These are phyloP conservation scores for Lissonota sp. DNA, from an alignment of 2,888 invertebrate species.

Conservation along the genomic window DNA sequence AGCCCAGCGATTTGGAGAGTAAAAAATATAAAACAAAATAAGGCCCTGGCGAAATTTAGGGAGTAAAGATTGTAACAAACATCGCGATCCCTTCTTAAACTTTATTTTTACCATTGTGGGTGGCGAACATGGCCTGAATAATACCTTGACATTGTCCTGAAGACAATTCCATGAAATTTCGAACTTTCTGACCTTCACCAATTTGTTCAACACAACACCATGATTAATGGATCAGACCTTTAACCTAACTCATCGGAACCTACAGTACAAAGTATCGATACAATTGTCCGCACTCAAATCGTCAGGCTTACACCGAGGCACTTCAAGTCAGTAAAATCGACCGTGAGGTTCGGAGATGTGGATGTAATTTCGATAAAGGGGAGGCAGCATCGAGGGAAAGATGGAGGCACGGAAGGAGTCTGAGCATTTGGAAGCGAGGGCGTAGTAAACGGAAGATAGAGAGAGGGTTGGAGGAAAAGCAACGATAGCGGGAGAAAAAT, in stretches of 20 bases:
- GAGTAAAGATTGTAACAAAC: not conserved
- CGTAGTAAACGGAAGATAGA: slow-evolving; percentile 61
- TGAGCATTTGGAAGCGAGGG: slow-evolving; percentile 58
- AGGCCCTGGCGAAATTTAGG: not conserved
- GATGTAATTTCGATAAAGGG: slow-evolving; percentile 48
- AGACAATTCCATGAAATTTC: too few species aligned
- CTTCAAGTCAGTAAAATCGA: not conserved
- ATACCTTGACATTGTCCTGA: too few species aligned
- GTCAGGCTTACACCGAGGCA: not conserved
- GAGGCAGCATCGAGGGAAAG: slow-evolving; percentile 50
- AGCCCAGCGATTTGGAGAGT: slow-evolving; percentile 9
- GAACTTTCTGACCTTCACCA: too few species aligned
- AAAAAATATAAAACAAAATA: not conserved
- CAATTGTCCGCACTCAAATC: not conserved
- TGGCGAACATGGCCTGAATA: too few species aligned
- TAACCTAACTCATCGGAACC: too few species aligned
- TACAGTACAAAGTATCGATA: not conserved
- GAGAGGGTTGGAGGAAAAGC: slow-evolving; percentile 58
- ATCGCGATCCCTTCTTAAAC: too few species aligned
- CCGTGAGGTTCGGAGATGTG: not conserved
- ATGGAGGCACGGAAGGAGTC: slow-evolving; percentile 33
- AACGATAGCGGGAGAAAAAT: slow-evolving; percentile 27
- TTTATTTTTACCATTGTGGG: too few species aligned
- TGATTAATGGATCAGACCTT: too few species aligned
- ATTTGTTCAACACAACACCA: too few species aligned